These are phyloP conservation scores for human (Homo sapiens) DNA, from an alignment of 2,113 vertebrate species.

Conservation along the genomic window GRCh38 chr3:99819001-99819500, in stretches of 20 bases:
- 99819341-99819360: background rate
- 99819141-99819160: background rate
- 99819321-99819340: slow-evolving; percentile 6
- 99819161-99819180: background rate
- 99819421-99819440: background rate
- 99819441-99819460: background rate
- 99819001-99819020: background rate
- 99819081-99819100: background rate
- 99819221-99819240: background rate
- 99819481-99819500: slow-evolving; percentile 20
- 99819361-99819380: background rate
- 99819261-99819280: background rate
- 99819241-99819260: background rate
- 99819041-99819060: slow-evolving; percentile 16
- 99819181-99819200: background rate
- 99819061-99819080: background rate
- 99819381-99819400: background rate
- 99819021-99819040: background rate
- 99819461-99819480: background rate
- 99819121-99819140: background rate
- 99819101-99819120: background rate
- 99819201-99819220: background rate
- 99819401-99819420: background rate
- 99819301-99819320: background rate
- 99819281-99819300: background rate